Base-by-base conservation (phyloP, 2,888 invertebrate species). In the Lingula anatina region DNA sequence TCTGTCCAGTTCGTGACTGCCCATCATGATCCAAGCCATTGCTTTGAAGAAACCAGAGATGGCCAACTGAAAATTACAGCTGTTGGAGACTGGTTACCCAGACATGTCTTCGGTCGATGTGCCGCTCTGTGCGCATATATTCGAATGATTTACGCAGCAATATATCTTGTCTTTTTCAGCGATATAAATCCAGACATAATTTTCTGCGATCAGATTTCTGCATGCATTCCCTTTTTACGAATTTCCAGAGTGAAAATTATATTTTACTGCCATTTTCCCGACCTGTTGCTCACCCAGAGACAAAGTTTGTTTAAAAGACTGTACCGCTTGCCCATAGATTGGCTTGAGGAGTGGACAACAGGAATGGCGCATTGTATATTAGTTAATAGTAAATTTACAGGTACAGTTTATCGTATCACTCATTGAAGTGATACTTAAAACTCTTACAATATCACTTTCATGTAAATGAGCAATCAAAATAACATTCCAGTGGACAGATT, bases 261-360 rank as follows among this genome's bases (percentile, higher is more conserved):
- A 5, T 99, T 95, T 77, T 99, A 99, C 70, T 99, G 99, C 67
- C 99, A 99, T 75, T 95, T 93, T 78, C 99, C 99, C 0, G 99
- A 99, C 78, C 88, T 93, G 71, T 79, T 99, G 25, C 81, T 99
- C 2, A 88, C 94, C 24, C 77, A 84, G 5, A 83, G 87, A 53
- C 86, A 86, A 42, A 86, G 87, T 2, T 64, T 81, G 3, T 70
- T 90, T 7, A 97, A 97, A 75, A 82, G 82, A 48, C 44, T 91
- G 0, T 99, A 99, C 73, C 83, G 99, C 44, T 80, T 81, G 0
- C 90, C 95, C 0, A 79, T 99, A 21, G 90, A 99, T 76, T 91
- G 86, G 83, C 61, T 96, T 0, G 99, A 99, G 76, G 90, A 93
- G 73, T 79, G 83, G 48, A 90, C 96, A 0, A 83, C 95, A 2